Evolutionary conservation across 2,797 vertebrate genomes (phyloP).

Genomic region (Hypotaenidia philippensis): DNA sequence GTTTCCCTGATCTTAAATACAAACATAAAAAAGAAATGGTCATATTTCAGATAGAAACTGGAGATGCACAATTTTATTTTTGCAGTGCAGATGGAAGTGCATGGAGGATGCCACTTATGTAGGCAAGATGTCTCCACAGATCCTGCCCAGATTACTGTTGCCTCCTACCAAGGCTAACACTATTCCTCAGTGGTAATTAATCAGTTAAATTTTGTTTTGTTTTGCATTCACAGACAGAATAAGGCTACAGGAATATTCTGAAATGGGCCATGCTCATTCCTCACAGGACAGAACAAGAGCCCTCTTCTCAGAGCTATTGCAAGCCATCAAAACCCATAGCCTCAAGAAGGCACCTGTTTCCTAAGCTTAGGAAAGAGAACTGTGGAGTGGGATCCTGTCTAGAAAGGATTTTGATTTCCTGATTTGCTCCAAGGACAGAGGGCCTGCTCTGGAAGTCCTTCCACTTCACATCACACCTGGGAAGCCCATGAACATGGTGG

Average conservation of each 20-base stretch:
- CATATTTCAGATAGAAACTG: not conserved
- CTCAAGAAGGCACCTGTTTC: not conserved
- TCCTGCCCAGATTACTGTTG: not conserved
- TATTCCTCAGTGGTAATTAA: not conserved
- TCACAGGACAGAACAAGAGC: not conserved
- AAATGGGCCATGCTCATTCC: not conserved
- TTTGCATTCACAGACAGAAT: not conserved
- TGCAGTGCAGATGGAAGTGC: not conserved
- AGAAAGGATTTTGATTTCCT: not conserved
- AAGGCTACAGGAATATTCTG: not conserved
- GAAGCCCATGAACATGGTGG: rapidly evolving
- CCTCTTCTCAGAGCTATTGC: not conserved
- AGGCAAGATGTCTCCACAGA: not conserved
- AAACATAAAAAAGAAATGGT: not conserved
- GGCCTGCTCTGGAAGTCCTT: not conserved
- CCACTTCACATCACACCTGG: not conserved
- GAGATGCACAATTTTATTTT: not conserved
- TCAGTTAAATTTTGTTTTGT: not conserved
- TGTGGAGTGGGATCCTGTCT: not conserved
- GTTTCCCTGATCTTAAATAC: not conserved
- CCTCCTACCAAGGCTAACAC: not conserved
- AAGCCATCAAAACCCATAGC: not conserved
- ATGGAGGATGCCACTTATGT: not conserved
- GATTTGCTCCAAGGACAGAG: not conserved
- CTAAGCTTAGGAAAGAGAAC: not conserved